Percentiles rank a stretch among this genome's conserved stretches.
Conservation (phyloP, 2,113 vertebrate genomes). For the Nestor notabilis region DNA sequence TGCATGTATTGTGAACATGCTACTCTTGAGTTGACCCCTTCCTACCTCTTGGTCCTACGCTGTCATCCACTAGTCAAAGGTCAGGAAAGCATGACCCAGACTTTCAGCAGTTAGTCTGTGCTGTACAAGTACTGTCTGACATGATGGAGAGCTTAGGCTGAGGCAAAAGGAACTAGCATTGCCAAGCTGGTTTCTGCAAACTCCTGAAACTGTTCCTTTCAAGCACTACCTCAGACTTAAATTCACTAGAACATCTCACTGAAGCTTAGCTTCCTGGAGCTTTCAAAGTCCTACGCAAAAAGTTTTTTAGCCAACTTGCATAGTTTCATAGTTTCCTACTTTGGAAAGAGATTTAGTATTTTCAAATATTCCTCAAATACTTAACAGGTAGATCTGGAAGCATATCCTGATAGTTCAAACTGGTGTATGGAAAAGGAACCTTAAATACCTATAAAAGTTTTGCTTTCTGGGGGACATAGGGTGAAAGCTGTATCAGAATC, state of each 20-base stretch:
- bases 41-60: background rate
- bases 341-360: background rate
- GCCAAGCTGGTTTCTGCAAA: background rate
- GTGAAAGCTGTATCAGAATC: background rate
- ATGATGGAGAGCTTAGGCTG: background rate
- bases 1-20: background rate
- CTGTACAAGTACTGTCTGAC: background rate
- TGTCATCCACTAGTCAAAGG: background rate
- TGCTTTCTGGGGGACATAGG: background rate
- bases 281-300: background rate
- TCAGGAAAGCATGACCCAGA: background rate
- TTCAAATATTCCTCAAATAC: background rate
- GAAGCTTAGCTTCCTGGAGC: background rate
- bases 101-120: background rate
- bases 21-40: background rate
- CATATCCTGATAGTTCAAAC: background rate
- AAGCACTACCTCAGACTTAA: background rate
- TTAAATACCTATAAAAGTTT: background rate
- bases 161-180: background rate
- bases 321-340: background rate
- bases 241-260: background rate
- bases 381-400: background rate
- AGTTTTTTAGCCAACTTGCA: background rate
- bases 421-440: background rate
- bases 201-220: background rate